Base-by-base conservation (phyloP, 2,797 vertebrate species). In the Danio choprae region DNA sequence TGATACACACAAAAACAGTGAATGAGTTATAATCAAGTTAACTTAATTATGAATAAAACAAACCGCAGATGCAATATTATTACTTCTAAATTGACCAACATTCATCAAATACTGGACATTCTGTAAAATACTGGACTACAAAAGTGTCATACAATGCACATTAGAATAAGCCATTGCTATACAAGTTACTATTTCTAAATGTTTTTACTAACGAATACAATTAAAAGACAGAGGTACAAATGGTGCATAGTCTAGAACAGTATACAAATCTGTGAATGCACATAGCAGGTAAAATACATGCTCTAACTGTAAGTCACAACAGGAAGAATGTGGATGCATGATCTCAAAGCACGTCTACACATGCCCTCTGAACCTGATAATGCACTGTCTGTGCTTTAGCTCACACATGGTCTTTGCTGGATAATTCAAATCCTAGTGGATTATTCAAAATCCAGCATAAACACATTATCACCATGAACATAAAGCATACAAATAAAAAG, bases 221-320 rank as follows among this genome's bases (percentile, higher is more conserved):
- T 53, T 38, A 7, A 53, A 6, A 67, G 29, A 40, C 29, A 4
- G 16, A 40, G 1, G 16, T 18, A 53, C 29, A 40, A 6, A n/a
- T n/a, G n/a, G n/a, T n/a, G n/a, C n/a, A n/a, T n/a, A n/a, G n/a
- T n/a, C n/a, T n/a, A n/a, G n/a, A 20, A 50, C 36, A 64, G 18
- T 13, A 67, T 6, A 29, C n/a, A 1, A 8, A 4, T 67, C 12
- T 36, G 51, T 65, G 6, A 55, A 77, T 9, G 74, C 15, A 56
- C 46, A 51, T 48, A 55, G 56, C 22, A 10, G 29, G 7, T 50
- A 44, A 74, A 74, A 74, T 76, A 10, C 16, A 41, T 62, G 36
- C 7, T 51, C 48, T n/a, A 53, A 75, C 38, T 43, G 50, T 20
- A 18, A 40, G 15, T 38, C 5, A 44, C 10, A 29, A 44, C 10